Base-by-base conservation (phyloP, 2,888 invertebrate species). In the Drepana falcataria region DNA sequence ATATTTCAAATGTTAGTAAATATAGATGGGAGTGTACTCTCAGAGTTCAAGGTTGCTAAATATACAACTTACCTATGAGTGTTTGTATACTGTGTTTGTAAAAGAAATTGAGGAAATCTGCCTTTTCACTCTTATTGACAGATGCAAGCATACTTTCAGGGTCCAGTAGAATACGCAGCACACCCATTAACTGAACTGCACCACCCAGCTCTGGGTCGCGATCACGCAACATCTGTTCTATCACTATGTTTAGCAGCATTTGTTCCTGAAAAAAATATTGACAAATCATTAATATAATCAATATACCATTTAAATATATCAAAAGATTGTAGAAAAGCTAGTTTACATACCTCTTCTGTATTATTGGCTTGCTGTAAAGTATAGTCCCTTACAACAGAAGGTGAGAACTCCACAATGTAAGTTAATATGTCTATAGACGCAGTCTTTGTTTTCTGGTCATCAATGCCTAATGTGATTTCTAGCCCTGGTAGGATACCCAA, bases 51-150 rank as follows among this genome's bases (percentile, higher is more conserved):
- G 44, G 44, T 9, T 44, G 9, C 44, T 44, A 35, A 3, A 34
- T 4, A 2, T 1, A 9, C 4, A 47, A 82, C 92, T 89, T 91
- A 96, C 96, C 95, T 91, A 98, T 97, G 71, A 99, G 93, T 54
- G 97, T 96, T 83, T 98, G 97, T 93, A 99, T 97, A 92, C 98
- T 98, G 89, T 98, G 96, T 86, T 98, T 98, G 92, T 99, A 99
- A 91, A 99, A 99, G 87, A 98, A 98, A 85, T 96, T 97, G 55
- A 99, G 93, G 86, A 99, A 99, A 85, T 99, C 99, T 33, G 97
- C 96, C 87, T 99, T 99, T 91, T 99, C 99, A 56, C 97, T 96
- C 89, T 98, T 98, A 86, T 97, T 97, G 54, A 96, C 94, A 54
- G 96, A 95, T 56, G 97, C 95, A 64, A 99, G 92, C 99, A 99